A percentile compares a stretch with the other conserved stretches of the same genome.
phyloP scores from a whole-genome alignment of 2,888 invertebrate species.

The Brenthis hecate region DNA sequence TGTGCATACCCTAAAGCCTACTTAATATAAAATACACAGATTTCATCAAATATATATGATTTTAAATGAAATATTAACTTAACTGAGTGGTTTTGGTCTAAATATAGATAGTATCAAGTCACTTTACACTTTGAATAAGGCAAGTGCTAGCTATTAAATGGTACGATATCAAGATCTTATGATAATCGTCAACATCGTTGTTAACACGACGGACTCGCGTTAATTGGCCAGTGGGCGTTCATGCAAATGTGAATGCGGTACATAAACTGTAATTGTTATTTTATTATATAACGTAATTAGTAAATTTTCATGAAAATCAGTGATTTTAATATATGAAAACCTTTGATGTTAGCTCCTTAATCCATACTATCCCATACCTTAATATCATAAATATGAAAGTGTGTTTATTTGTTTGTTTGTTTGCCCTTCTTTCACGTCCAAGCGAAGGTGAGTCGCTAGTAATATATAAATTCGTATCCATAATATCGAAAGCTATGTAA shows the following conservation, averaged over 20 bases:
- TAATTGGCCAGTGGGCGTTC: conserved; percentile 41
- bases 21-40: too few species aligned
- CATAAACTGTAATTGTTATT: conserved; percentile 12
- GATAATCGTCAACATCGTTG: conserved; percentile 32
- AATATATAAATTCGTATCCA: too few species aligned
- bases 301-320: conserved; percentile 10
- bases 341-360: not conserved
- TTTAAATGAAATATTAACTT: not conserved
- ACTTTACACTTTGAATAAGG: conserved; percentile 28
- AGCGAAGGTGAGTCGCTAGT: too few species aligned
- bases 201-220: conserved; percentile 40
- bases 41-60: too few species aligned
- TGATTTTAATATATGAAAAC: too few species aligned
- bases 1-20: too few species aligned
- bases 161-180: conserved; percentile 30
- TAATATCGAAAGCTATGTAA: too few species aligned
- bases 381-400: too few species aligned
- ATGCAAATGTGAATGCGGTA: conserved; percentile 26
- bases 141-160: conserved; percentile 28
- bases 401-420: too few species aligned
- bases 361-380: too few species aligned
- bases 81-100: not conserved
- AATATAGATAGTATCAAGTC: conserved; percentile 20
- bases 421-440: too few species aligned
- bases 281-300: conserved; percentile 15